A percentile compares a stretch with the other conserved stretches of the same genome.
phyloP scores from a whole-genome alignment of 1,140 invertebrate genomes.

The Drosophila sp. region DNA sequence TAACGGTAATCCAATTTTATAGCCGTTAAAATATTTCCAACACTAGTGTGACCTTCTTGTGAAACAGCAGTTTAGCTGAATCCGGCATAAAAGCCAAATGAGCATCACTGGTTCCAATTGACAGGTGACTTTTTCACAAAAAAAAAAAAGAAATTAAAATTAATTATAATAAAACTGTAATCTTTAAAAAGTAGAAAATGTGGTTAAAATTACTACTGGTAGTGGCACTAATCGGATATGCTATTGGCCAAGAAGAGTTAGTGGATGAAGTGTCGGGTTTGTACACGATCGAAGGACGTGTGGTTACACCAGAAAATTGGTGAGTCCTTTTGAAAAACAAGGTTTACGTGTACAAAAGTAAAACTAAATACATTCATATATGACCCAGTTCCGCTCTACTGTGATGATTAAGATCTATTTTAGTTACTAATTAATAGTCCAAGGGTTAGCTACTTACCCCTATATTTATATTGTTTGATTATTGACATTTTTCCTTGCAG shows the following conservation, averaged over 20 bases:
- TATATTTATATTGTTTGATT: neutral
- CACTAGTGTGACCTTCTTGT: no score
- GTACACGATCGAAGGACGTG: constrained; percentile 90
- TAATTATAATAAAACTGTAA: constrained; percentile 2
- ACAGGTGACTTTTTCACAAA: constrained; percentile 17
- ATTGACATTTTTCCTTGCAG: neutral
- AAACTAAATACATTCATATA: no score
- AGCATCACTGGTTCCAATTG: neutral
- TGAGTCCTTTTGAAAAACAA: neutral
- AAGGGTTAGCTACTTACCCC: no score
- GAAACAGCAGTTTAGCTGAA: neutral
- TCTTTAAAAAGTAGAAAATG: constrained; percentile 34
- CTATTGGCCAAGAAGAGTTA: constrained; percentile 66
- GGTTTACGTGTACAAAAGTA: neutral
- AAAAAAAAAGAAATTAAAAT: constrained; percentile 25
- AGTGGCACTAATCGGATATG: constrained; percentile 43
- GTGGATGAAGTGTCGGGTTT: constrained; percentile 71
- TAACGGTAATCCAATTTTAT: no score
- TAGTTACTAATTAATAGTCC: no score
- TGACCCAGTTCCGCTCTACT: neutral
- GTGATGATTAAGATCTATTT: neutral
- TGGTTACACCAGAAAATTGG: constrained; percentile 87
- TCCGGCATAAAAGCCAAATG: neutral
- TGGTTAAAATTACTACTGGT: constrained; percentile 50
- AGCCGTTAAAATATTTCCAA: no score